These are phyloP conservation scores for Neogobius melanostomus DNA, from an alignment of 2,113 vertebrate species.

Conservation along the genomic window DNA sequence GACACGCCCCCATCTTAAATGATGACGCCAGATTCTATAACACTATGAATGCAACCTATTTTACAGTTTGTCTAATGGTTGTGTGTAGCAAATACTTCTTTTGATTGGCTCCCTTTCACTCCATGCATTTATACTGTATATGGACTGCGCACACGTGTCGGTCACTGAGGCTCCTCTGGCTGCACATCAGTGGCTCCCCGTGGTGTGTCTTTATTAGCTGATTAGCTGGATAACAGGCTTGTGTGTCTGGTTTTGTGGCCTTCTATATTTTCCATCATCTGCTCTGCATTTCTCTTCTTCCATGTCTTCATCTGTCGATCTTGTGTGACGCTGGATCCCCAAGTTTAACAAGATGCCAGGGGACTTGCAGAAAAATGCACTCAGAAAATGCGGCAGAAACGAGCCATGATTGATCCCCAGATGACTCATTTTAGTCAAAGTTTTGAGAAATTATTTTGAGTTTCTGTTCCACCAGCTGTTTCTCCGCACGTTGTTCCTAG, in stretches of 20 bases:
- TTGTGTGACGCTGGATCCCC: constrained; percentile 38
- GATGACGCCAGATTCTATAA: no score
- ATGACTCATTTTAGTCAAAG: constrained; percentile 44
- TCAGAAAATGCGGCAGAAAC: constrained; percentile 53
- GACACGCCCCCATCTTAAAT: no score
- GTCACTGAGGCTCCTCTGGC: constrained; percentile 21
- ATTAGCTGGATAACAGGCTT: constrained; percentile 55
- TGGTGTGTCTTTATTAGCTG: constrained; percentile 57
- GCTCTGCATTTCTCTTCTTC: constrained; percentile 37
- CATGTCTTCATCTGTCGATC: constrained; percentile 52
- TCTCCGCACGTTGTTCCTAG: constrained; percentile 3
- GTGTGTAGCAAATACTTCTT: background rate
- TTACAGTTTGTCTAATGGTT: background rate
- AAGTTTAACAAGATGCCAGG: constrained; percentile 68
- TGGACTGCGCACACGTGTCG: constrained; percentile 7
- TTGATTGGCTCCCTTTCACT: background rate
- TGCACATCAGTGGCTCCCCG: constrained; percentile 59
- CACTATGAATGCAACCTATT: no score
- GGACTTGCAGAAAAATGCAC: constrained; percentile 52
- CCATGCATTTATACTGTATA: background rate
- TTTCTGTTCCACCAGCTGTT: constrained; percentile 16
- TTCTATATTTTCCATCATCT: constrained; percentile 29
- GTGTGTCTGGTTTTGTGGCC: constrained; percentile 22
- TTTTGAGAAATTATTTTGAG: background rate
- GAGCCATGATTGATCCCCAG: constrained; percentile 58